Evolutionary conservation across 2,888 invertebrate genomes (phyloP), one percentile per base, ranked within the genome.

Genomic region (Nymphalis c-album): DNA sequence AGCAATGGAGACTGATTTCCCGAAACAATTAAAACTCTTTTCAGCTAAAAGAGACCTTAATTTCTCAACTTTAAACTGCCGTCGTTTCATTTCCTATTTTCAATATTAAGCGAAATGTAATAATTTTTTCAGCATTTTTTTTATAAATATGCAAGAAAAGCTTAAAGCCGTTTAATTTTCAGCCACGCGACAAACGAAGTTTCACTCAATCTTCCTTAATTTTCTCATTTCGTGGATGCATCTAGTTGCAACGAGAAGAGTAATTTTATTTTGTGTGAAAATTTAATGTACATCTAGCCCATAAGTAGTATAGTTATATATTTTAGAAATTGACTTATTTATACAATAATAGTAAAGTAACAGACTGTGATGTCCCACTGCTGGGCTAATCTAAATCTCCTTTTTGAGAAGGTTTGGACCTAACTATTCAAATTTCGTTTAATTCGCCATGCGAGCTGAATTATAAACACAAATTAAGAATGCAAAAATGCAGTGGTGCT

Each of bases 161-260:
- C 22, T 48, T 53, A 59, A 47, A 66, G 63, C 50, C 35, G 59
- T 60, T 67, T 67, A 67, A 70, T 67, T 70, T 64, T 61, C 31
- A 67, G 55, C 63, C 61, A 60, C 65, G 66, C 60, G 40, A 35
- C 57, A 47, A 60, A 51, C 18, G 65, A 50, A 45, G 51, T 60
- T 60, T 48, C 53, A 63, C 66, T 69, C 40, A 64, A 69, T 67
- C 22, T 63, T 48, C 45, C 59, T 69, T 71, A 69, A 71, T 69
- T 71, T 66, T 67, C 61, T 69, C 66, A 67, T 69, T 67, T 53
- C 66, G 59, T 60, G 31, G 62, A 58, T 55, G 60, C 60, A 59
- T 63, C 48, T 46, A 40, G 26, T 62, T 55, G 62, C 62, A 53
- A 47, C 13, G 55, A 20, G 59, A 65, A 65, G 45, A 61, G 31